phyloP scores from a whole-genome alignment of 2,113 vertebrate genomes.

The Nannospalax galili region DNA sequence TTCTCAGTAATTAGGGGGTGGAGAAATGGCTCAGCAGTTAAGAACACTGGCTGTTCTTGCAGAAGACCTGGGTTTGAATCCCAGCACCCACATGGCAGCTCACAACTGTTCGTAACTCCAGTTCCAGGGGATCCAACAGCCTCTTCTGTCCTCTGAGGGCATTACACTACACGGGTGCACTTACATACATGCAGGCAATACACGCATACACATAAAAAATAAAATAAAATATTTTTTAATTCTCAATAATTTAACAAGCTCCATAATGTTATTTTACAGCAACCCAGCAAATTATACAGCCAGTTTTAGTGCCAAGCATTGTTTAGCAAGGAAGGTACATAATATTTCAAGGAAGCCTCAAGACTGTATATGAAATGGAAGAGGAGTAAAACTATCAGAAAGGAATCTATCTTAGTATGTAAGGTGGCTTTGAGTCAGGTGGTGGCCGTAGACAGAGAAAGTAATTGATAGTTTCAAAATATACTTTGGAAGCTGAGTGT shows the following conservation, averaged over 20 bases:
- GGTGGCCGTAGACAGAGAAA: neutral
- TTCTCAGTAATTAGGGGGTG: too few species aligned
- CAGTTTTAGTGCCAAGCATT: neutral
- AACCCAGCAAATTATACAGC: neutral
- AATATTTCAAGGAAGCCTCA: conserved; percentile 7
- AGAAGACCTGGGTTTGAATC: too few species aligned
- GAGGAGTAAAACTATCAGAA: neutral
- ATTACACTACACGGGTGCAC: too few species aligned
- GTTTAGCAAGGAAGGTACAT: neutral
- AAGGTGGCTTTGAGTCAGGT: conserved; percentile 6
- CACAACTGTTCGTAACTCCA: too few species aligned
- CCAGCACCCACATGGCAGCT: too few species aligned
- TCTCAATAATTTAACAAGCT: conserved; percentile 15
- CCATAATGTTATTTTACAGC: conserved; percentile 26
- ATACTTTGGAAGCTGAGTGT: neutral
- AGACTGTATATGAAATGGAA: neutral
- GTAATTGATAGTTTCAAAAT: conserved; percentile 8
- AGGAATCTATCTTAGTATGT: neutral
- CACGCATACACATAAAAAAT: too few species aligned
- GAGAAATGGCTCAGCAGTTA: too few species aligned
- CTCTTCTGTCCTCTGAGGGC: too few species aligned
- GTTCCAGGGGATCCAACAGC: too few species aligned
- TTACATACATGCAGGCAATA: too few species aligned
- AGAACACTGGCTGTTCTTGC: too few species aligned
- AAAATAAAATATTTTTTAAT: too few species aligned